These are phyloP conservation scores for Stichopus horrens DNA, from an alignment of 53 echinoderm and acorn worm species.

Conservation along the genomic window DNA sequence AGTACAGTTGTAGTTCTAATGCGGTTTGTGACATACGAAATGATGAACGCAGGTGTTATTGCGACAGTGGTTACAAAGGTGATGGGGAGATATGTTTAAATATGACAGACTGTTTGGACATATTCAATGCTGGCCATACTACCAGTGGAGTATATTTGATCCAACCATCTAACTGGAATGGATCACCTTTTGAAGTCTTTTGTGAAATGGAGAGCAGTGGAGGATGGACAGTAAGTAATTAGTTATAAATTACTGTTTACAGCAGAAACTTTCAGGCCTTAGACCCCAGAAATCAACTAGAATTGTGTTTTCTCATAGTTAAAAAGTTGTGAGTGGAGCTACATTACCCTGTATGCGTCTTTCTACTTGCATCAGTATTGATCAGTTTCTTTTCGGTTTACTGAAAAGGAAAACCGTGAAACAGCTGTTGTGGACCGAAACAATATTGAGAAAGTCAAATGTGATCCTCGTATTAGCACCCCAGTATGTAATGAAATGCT, in stretches of 20 bases:
- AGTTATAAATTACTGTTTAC: neutral
- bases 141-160: neutral
- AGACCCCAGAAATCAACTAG: no score
- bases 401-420: no score
- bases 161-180: conserved; percentile 6
- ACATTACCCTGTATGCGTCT: no score
- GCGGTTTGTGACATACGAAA: neutral
- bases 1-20: conserved; percentile 6
- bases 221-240: conserved; percentile 10
- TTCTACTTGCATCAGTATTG: no score
- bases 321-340: no score
- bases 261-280: no score
- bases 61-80: neutral
- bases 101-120: neutral
- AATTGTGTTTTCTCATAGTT: no score
- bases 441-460: no score
- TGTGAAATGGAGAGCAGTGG: conserved; percentile 4
- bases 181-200: neutral
- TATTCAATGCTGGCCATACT: neutral
- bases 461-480: no score
- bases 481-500: no score
- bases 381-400: no score
- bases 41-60: neutral
- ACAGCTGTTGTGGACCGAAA: no score
- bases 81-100: neutral